These are phyloP conservation scores for Isurus oxyrinchus DNA, from an alignment of 2,113 vertebrate species.

Conservation along the genomic window DNA sequence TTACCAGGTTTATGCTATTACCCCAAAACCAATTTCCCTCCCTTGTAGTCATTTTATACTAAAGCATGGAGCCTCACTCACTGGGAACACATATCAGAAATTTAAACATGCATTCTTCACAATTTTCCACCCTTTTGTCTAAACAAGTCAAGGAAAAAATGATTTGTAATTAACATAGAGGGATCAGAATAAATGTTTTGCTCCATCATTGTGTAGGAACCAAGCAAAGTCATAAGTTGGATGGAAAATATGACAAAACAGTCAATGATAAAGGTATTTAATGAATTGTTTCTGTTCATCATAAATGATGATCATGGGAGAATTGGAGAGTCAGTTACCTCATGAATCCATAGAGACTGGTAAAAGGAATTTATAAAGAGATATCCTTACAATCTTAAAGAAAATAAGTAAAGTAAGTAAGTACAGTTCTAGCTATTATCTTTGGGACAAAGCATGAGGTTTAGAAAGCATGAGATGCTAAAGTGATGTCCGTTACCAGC, in stretches of 20 bases:
- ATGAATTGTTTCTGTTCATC: neutral
- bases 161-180: neutral
- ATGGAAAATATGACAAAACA: neutral
- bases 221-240: neutral
- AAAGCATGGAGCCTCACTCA: no score
- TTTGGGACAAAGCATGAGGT: no score
- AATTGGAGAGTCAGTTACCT: neutral
- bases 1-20: neutral
- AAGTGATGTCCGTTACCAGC: neutral
- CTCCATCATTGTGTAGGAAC: neutral
- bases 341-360: neutral
- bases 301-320: neutral
- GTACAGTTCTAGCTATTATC: no score
- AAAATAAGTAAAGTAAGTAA: no score
- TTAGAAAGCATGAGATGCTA: neutral
- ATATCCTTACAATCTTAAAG: no score
- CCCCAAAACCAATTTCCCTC: neutral
- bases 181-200: neutral
- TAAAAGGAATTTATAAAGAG: neutral
- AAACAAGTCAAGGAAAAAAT: neutral
- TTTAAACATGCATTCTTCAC: neutral
- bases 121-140: neutral
- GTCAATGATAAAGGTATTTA: neutral
- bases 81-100: neutral
- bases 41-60: no score